These are phyloP conservation scores for Lonchura striata DNA, from an alignment of 2,113 vertebrate genomes.

Conservation along the genomic window DNA sequence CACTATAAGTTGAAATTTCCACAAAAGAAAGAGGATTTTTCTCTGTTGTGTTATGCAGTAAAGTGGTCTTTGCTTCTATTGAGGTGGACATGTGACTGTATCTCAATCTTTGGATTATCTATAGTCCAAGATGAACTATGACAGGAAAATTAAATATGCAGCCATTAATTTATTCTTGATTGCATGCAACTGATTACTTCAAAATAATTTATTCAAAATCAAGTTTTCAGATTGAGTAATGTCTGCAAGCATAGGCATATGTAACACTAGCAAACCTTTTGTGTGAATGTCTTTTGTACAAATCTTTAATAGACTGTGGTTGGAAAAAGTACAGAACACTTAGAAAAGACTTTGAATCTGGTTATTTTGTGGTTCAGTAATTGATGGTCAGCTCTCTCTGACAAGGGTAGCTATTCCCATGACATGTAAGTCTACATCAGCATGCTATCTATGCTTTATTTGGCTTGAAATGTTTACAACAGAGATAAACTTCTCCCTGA, in stretches of 20 bases:
- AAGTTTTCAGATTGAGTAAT: not conserved
- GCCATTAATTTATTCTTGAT: not conserved
- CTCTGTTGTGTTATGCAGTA: not conserved
- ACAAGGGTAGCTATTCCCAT: not conserved
- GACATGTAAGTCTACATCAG: not conserved
- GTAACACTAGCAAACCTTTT: not conserved
- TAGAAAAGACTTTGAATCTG: not conserved
- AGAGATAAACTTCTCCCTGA: not conserved
- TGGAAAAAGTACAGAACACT: not conserved
- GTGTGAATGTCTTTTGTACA: not conserved
- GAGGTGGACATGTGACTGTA: not conserved
- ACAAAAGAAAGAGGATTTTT: not conserved
- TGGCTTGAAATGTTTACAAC: not conserved
- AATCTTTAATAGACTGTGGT: not conserved
- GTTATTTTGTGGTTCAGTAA: not conserved
- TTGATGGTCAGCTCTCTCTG: accelerated
- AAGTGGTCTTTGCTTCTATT: not conserved
- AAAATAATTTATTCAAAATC: constrained; percentile 17
- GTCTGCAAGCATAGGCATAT: not conserved
- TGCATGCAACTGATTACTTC: not conserved
- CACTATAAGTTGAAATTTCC: not conserved
- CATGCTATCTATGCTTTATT: not conserved
- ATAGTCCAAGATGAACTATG: not conserved
- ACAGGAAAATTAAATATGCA: not conserved
- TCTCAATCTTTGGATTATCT: not conserved